Conservation (phyloP, 2,888 invertebrate species). For the Drosophila picticornis region DNA sequence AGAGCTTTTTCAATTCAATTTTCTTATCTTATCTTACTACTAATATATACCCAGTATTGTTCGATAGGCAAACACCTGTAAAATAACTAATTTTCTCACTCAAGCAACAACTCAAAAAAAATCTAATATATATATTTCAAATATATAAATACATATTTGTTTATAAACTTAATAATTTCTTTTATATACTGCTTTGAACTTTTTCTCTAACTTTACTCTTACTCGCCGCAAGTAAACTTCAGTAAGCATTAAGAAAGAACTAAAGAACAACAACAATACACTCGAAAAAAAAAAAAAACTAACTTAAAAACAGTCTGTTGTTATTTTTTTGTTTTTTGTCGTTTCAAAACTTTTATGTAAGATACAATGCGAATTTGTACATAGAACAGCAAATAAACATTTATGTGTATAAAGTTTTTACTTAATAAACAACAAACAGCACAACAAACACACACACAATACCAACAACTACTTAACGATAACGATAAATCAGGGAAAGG, state of each 20-base stretch:
- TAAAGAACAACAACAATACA: constrained; percentile 20
- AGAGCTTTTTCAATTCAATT: constrained; percentile 27
- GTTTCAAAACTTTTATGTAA: constrained; percentile 31
- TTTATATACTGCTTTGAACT: constrained; percentile 55
- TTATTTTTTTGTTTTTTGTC: constrained; percentile 13
- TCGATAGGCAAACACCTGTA: constrained; percentile 49
- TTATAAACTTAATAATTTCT: constrained; percentile 55
- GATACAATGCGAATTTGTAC: constrained; percentile 37
- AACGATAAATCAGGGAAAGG: constrained; percentile 12
- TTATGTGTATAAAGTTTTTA: constrained; percentile 41
- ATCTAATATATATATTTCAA: constrained; percentile 17
- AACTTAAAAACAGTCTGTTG: constrained; percentile 6
- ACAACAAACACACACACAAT: constrained; percentile 37
- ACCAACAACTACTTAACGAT: constrained; percentile 32
- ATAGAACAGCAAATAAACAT: constrained; percentile 28
- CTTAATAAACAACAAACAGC: constrained; percentile 36
- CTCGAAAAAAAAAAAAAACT: constrained; percentile 5
- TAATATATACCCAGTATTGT: constrained; percentile 27
- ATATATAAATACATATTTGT: constrained; percentile 43
- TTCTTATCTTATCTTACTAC: constrained; percentile 13
- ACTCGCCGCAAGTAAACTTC: constrained; percentile 48
- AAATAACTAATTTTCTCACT: constrained; percentile 52
- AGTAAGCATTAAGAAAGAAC: constrained; percentile 37
- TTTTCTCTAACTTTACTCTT: constrained; percentile 60
- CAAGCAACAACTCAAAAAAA: constrained; percentile 19